Conservation (phyloP, 2,888 invertebrate species). For the Temnothorax rugatulus region DNA sequence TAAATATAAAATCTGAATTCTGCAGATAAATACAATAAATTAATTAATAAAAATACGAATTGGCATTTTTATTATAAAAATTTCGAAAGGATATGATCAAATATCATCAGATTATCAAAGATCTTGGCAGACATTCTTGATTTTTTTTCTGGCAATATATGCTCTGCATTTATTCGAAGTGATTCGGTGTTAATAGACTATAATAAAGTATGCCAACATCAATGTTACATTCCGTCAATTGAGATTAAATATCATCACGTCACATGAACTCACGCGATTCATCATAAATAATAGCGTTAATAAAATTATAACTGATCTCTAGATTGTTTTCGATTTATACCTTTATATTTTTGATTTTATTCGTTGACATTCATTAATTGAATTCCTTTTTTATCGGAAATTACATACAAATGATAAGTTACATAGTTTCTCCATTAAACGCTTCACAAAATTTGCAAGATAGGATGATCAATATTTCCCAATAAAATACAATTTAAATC, state of each 20-base stretch:
- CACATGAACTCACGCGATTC: background rate
- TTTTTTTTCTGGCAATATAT: background rate
- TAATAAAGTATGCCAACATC: background rate
- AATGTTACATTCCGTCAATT: slow-evolving; percentile 8
- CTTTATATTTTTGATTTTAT: background rate
- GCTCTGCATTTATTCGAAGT: background rate
- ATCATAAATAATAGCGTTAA: background rate
- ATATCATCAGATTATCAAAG: background rate
- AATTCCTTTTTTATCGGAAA: background rate
- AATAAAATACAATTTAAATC: background rate
- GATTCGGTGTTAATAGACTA: background rate
- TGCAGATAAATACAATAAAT: background rate
- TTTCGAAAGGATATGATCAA: background rate
- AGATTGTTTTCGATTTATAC: background rate
- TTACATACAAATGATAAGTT: background rate
- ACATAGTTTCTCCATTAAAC: background rate
- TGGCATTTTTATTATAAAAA: background rate
- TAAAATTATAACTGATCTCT: background rate
- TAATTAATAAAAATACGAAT: background rate
- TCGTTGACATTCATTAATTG: background rate
- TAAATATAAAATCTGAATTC: background rate
- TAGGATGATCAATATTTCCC: background rate
- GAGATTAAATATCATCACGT: background rate
- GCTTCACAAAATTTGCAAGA: background rate
- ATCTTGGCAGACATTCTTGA: background rate